These are phyloP conservation scores for Craniophora ligustri DNA, from an alignment of 2,888 invertebrate species.

Conservation along the genomic window DNA sequence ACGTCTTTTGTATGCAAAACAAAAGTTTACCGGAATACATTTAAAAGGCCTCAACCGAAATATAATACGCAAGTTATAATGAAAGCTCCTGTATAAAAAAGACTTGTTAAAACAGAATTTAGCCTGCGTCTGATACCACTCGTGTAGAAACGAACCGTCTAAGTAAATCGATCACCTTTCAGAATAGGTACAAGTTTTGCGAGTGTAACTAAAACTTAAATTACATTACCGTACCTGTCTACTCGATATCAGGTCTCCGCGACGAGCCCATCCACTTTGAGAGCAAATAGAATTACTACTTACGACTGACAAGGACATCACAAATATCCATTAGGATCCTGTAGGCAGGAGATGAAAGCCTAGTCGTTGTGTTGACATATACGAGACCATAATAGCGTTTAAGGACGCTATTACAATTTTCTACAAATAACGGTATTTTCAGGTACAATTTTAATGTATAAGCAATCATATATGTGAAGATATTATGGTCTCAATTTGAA, in stretches of 20 bases:
- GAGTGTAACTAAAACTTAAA: slow-evolving; percentile 58
- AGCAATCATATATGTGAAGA: no score
- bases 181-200: slow-evolving; percentile 50
- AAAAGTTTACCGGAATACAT: slow-evolving; percentile 11
- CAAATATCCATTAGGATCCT: slow-evolving; percentile 40
- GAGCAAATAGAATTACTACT: slow-evolving; percentile 58
- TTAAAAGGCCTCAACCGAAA: slow-evolving; percentile 5
- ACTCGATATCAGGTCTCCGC: slow-evolving; percentile 54
- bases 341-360: slow-evolving; percentile 7
- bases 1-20: slow-evolving; percentile 22
- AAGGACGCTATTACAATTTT: no score
- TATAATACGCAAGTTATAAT: neutral
- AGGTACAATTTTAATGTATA: no score
- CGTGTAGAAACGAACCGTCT: slow-evolving; percentile 28
- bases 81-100: no score
- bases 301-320: slow-evolving; percentile 44
- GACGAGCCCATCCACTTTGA: slow-evolving; percentile 47
- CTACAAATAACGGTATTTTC: no score
- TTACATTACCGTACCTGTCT: slow-evolving; percentile 60
- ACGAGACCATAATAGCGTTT: neutral
- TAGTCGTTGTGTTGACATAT: neutral
- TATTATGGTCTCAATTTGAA: no score
- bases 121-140: slow-evolving; percentile 15
- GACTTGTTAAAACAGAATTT: neutral
- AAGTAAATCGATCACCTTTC: slow-evolving; percentile 58